phyloP scores from a whole-genome alignment of 2,888 invertebrate genomes.

The Tinea trinotella region DNA sequence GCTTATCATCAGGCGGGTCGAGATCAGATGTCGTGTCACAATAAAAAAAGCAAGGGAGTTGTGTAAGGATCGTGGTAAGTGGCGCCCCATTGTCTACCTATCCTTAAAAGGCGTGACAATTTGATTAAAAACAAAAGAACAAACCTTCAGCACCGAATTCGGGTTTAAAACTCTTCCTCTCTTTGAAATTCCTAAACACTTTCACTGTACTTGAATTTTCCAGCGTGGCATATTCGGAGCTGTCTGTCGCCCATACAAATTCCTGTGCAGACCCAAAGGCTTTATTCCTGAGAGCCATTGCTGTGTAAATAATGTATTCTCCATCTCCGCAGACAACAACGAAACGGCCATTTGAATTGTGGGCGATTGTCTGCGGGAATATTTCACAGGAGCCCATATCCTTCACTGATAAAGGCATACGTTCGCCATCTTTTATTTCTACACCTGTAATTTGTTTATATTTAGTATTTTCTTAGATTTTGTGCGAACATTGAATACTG shows the following conservation, averaged over 20 bases:
- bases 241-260: slow-evolving; percentile 98
- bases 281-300: slow-evolving; percentile 98
- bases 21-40: too few species aligned
- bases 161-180: slow-evolving; percentile 94
- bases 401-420: slow-evolving; percentile 94
- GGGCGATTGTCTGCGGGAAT: slow-evolving; percentile 98
- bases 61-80: too few species aligned
- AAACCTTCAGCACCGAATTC: slow-evolving; percentile 95
- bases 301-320: slow-evolving; percentile 99
- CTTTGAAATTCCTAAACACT: slow-evolving; percentile 98
- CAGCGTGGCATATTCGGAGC: slow-evolving; percentile 91
- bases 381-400: slow-evolving; percentile 99
- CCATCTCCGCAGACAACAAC: slow-evolving; percentile 98
- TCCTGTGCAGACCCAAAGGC: slow-evolving; percentile 98
- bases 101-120: too few species aligned
- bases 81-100: too few species aligned
- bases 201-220: slow-evolving; percentile 93
- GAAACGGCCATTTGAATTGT: slow-evolving; percentile 97
- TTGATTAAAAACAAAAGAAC: background rate
- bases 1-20: too few species aligned
- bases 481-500: too few species aligned
- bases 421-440: slow-evolving; percentile 91
- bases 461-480: too few species aligned
- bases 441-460: slow-evolving; percentile 44
- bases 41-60: too few species aligned